Percentiles rank a stretch among this genome's conserved stretches.
Conservation (phyloP, 2,797 vertebrate species). For the Sebastes miniatus region DNA sequence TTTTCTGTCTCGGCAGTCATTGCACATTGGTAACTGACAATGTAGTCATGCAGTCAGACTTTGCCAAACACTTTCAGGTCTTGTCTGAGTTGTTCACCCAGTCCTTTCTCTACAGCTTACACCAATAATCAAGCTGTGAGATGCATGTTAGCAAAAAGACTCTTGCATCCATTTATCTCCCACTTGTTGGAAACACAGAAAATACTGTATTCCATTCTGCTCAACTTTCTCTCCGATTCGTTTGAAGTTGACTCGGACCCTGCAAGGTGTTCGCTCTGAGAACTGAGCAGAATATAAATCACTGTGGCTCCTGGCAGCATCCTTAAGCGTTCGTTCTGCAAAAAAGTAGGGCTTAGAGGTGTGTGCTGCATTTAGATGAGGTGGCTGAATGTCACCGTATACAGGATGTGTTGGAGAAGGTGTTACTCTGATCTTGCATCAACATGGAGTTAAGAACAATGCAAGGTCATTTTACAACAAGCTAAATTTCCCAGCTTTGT, state of each 20-base stretch:
- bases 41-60: conserved; percentile 14
- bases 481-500: background rate
- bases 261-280: conserved; percentile 51
- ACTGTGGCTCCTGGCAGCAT: conserved; percentile 55
- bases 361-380: conserved; percentile 67
- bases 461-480: conserved; percentile 41
- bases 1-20: conserved; percentile 10
- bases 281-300: conserved; percentile 75
- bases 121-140: conserved; percentile 2
- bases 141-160: background rate
- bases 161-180: conserved; percentile 9
- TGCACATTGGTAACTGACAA: conserved; percentile 18
- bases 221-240: conserved; percentile 50
- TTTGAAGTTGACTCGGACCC: conserved; percentile 64
- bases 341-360: conserved; percentile 40
- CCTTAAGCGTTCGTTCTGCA: conserved; percentile 62
- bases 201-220: conserved; percentile 43
- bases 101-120: conserved; percentile 1
- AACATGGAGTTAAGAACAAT: conserved; percentile 5
- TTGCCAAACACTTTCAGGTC: conserved; percentile 9
- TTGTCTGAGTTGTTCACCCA: background rate
- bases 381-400: conserved; percentile 50
- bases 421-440: conserved; percentile 19
- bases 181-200: conserved; percentile 49
- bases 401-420: conserved; percentile 9